These are phyloP conservation scores for Rosalia funebris DNA, from an alignment of 2,888 invertebrate species.

Conservation along the genomic window DNA sequence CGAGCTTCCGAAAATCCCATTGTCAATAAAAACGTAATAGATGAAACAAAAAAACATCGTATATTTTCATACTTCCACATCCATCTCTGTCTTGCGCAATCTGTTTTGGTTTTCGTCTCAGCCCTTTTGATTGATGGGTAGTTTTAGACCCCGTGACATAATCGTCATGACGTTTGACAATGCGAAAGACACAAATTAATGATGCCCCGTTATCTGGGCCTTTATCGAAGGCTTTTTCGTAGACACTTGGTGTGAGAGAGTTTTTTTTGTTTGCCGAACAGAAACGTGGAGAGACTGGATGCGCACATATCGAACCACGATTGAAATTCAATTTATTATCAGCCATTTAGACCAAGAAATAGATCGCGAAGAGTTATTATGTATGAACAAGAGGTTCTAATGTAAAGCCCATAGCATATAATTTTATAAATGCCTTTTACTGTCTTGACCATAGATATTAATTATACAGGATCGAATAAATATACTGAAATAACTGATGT, in stretches of 20 bases:
- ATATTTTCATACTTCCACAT: constrained; percentile 25
- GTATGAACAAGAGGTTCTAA: too few species aligned
- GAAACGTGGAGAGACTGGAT: not conserved
- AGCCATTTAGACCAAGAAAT: too few species aligned
- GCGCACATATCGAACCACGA: too few species aligned
- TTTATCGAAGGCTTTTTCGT: constrained; percentile 23
- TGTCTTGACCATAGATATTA: too few species aligned
- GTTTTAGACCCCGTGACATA: constrained; percentile 47
- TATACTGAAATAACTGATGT: too few species aligned
- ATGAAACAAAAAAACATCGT: constrained; percentile 24
- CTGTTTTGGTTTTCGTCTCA: constrained; percentile 23
- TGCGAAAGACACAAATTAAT: constrained; percentile 52
- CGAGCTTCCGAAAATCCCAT: constrained; percentile 11
- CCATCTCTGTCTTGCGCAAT: constrained; percentile 18
- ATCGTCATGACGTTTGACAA: constrained; percentile 55
- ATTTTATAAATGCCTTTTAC: too few species aligned
- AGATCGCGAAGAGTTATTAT: too few species aligned
- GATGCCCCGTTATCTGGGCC: constrained; percentile 20
- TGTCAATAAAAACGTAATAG: constrained; percentile 27
- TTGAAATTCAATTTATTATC: too few species aligned
- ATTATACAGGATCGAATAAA: too few species aligned
- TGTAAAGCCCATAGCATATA: too few species aligned
- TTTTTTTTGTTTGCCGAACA: not conserved
- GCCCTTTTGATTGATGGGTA: constrained; percentile 48
- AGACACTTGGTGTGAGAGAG: constrained; percentile 8